A percentile compares a stretch with the other conserved stretches of the same genome.
Evolutionary conservation across 2,113 vertebrate species (phyloP).

Genomic region (Alectura lathami): DNA sequence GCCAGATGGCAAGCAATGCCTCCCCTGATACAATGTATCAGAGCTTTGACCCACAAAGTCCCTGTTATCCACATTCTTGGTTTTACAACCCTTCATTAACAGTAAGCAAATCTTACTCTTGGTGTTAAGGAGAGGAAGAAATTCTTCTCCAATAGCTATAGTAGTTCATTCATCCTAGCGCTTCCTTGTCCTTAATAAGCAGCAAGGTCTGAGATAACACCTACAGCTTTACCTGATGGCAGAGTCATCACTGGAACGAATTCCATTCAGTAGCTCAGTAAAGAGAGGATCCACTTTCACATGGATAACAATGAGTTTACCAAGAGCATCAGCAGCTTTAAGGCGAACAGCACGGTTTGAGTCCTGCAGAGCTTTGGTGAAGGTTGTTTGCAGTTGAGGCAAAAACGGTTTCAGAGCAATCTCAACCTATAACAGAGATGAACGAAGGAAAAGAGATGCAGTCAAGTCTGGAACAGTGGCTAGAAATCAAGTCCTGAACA

Average conservation of each 20-base stretch:
- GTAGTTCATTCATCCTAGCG: background rate
- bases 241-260: slow-evolving; percentile 91
- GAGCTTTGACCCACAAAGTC: background rate
- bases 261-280: slow-evolving; percentile 89
- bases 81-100: background rate
- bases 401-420: slow-evolving; percentile 97
- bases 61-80: background rate
- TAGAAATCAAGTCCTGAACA: background rate
- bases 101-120: background rate
- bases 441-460: background rate
- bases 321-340: slow-evolving; percentile 91
- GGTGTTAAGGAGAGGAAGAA: background rate
- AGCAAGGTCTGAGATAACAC: background rate
- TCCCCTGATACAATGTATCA: background rate
- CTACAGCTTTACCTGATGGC: slow-evolving; percentile 84
- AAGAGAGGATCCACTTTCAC: slow-evolving; percentile 96
- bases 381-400: slow-evolving; percentile 97
- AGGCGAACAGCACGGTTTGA: slow-evolving; percentile 91
- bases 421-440: slow-evolving; percentile 83
- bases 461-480: background rate
- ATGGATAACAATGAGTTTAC: slow-evolving; percentile 94
- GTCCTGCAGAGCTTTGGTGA: slow-evolving; percentile 96
- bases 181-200: background rate
- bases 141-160: background rate
- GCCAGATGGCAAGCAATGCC: background rate